Evolutionary conservation across 2,113 vertebrate genomes (phyloP).

Genomic region (Cheilinus undulatus): DNA sequence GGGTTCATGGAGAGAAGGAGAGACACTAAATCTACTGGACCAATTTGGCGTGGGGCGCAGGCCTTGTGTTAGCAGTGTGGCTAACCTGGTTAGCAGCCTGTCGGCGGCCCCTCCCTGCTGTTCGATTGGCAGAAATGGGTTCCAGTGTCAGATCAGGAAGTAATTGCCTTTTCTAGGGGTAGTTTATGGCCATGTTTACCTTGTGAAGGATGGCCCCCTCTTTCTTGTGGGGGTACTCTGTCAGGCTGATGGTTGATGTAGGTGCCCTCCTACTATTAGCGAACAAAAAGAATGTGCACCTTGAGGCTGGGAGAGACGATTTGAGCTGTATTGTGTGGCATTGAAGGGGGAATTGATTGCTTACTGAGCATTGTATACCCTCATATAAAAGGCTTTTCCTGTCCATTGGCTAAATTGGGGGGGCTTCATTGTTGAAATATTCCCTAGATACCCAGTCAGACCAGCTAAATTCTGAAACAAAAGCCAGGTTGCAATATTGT

Average conservation of each 20-base stretch:
- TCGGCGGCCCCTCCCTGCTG: conserved; percentile 50
- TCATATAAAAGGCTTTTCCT: conserved; percentile 43
- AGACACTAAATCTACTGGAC: conserved; percentile 63
- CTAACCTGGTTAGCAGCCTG: conserved; percentile 66
- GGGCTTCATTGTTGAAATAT: conserved; percentile 52
- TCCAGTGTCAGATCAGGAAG: conserved; percentile 67
- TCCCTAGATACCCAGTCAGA: conserved; percentile 21
- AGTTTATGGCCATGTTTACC: conserved; percentile 73
- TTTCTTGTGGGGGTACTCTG: conserved; percentile 32
- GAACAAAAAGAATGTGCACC: conserved; percentile 57
- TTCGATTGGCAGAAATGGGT: conserved; percentile 55
- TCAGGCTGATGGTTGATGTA: conserved; percentile 48
- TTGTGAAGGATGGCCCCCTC: conserved; percentile 61
- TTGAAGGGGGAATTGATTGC: conserved; percentile 53
- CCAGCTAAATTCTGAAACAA: conserved; percentile 45
- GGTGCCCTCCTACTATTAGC: conserved; percentile 51
- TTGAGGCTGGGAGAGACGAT: conserved; percentile 46
- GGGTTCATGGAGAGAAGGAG: conserved; percentile 26
- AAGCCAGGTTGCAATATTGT: conserved; percentile 44
- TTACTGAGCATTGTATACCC: conserved; percentile 20
- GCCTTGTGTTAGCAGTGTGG: conserved; percentile 28
- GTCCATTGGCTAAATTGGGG: conserved; percentile 45
- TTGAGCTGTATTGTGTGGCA: conserved; percentile 50
- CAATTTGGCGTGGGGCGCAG: conserved; percentile 56
- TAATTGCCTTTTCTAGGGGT: conserved; percentile 67